Evolutionary conservation across 2,113 vertebrate genomes (phyloP).

Genomic region (Martes martes): DNA sequence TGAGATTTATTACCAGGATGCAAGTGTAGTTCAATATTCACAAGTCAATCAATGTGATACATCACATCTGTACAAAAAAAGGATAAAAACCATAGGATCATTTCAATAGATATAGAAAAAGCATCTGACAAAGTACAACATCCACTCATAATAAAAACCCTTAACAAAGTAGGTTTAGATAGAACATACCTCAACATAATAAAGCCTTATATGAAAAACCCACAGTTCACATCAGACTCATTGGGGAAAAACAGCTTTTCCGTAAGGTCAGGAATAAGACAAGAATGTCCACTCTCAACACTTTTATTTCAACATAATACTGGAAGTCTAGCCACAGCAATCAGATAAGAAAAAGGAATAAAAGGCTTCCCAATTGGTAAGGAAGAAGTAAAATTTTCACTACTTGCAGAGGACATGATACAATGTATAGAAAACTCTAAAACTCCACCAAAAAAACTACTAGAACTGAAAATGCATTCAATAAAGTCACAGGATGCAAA

Average conservation of each 20-base stretch:
- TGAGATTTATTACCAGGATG: not conserved
- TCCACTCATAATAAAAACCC: not conserved
- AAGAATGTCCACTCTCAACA: not conserved
- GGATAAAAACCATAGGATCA: not conserved
- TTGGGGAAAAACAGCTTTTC: not conserved
- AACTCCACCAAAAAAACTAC: not conserved
- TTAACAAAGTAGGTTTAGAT: not conserved
- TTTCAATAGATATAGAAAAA: not conserved
- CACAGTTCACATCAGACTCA: not conserved
- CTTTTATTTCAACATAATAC: not conserved
- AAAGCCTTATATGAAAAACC: not conserved
- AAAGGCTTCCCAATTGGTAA: not conserved
- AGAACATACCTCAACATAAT: not conserved
- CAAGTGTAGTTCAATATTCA: not conserved
- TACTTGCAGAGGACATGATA: not conserved
- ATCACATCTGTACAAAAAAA: not conserved
- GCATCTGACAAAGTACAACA: not conserved
- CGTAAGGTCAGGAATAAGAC: not conserved
- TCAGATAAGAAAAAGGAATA: not conserved
- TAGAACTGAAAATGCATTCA: not conserved
- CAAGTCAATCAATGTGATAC: not conserved
- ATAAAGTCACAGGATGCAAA: not conserved
- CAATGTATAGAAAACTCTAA: not conserved
- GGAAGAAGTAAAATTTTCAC: not conserved
- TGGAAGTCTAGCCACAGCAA: not conserved